Percentiles rank a stretch among this genome's conserved stretches.
Conservation (phyloP, 2,113 vertebrate species). For the Tamias sibiricus region DNA sequence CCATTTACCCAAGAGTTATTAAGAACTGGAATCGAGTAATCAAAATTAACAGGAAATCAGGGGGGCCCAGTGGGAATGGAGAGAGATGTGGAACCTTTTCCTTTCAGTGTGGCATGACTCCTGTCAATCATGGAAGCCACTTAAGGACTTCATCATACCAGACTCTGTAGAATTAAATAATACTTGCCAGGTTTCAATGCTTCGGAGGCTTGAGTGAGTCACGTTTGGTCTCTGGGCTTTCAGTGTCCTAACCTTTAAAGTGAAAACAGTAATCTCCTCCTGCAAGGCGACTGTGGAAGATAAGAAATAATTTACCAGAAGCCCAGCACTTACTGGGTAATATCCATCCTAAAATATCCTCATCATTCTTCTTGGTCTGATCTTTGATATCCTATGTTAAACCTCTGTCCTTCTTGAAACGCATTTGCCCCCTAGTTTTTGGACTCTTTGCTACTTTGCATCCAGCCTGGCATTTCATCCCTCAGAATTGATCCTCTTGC, state of each 20-base stretch:
- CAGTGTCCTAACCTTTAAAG: neutral
- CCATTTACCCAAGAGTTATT: neutral
- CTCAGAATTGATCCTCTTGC: neutral
- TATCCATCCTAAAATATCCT: neutral
- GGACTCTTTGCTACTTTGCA: neutral
- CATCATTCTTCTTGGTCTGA: neutral
- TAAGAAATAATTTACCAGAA: neutral
- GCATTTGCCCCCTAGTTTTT: neutral
- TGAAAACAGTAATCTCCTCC: neutral
- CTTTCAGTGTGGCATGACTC: too few relatives aligned
- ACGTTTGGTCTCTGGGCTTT: neutral
- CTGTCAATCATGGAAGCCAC: neutral
- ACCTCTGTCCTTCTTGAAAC: neutral
- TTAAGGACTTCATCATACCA: too few relatives aligned
- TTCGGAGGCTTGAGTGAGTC: neutral
- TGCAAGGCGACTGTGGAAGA: neutral
- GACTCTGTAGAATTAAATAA: neutral
- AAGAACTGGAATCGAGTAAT: neutral
- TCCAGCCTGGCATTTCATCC: neutral
- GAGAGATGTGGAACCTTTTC: too few relatives aligned
- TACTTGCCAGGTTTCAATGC: neutral
- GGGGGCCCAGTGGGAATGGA: too few relatives aligned
- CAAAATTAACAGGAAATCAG: neutral
- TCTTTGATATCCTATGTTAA: neutral
- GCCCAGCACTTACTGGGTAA: neutral